Evolutionary conservation across 2,888 invertebrate genomes (phyloP), one percentile per base, ranked within the genome.

Genomic region (Acanthosepion pharaonis): DNA sequence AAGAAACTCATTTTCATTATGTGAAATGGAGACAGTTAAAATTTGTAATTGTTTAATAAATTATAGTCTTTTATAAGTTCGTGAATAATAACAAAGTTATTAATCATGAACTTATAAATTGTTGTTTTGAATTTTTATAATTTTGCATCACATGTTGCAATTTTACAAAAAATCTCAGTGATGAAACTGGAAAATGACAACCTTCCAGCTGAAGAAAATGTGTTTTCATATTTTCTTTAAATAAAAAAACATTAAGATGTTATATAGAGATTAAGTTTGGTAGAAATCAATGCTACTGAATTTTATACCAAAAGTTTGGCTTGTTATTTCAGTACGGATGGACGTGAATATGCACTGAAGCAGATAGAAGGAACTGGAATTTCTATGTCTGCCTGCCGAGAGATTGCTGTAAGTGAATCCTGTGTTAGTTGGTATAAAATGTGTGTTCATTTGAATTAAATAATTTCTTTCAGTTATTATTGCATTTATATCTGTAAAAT

Each of bases 291-390:
- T 18, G 18, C 18, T 78, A n/a, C n/a, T 78, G 78, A 78, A n/a
- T 78, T 33, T 78, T n/a, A 78, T 11, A 4, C 11, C n/a, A 78
- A 59, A 59, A 25, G 11, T 78, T n/a, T 78, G 28, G 8, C 33
- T n/a, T n/a, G 94, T 91, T 94, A 33, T 96, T 96, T 49, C 95
- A 96, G 96, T 92, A 95, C 96, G 94, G 96, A 99, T 97, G 98
- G 98, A 42, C 98, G 98, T 97, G 99, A 99, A 97, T 99, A 99
- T 98, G 99, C 99, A 1, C 98, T 99, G 94, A 99, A 99, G 97
- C 99, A 99, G 98, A 99, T 99, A 94, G 99, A 99, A 98, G 99
- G 99, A 23, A 99, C 99, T 91, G 99, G 99, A 0, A 98, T 99
- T 51, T 99, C 99, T 0, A 99, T 99, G 99, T 99, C 99, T 51